These are phyloP conservation scores for Cynocephalus volans DNA, from an alignment of 2,113 vertebrate genomes.

Conservation along the genomic window DNA sequence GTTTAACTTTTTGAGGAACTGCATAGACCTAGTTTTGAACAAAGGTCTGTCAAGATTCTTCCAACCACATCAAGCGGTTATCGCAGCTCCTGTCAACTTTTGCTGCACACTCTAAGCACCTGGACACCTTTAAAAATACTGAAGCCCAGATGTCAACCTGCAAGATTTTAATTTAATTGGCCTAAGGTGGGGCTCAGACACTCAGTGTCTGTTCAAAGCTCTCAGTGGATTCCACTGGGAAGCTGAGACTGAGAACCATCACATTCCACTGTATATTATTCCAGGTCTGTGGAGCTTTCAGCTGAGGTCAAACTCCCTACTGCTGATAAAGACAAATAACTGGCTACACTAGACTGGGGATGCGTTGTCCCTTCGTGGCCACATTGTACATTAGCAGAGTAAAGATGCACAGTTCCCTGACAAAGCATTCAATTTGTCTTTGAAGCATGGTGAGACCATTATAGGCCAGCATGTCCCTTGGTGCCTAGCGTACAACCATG, in stretches of 20 bases:
- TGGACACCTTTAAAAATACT: conserved; percentile 8
- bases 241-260: background rate
- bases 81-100: background rate
- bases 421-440: background rate
- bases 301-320: background rate
- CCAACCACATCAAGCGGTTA: background rate
- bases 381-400: background rate
- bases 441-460: background rate
- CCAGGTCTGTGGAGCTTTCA: background rate
- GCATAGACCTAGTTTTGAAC: background rate
- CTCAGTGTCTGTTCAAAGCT: background rate
- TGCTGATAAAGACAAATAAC: background rate
- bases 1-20: conserved; percentile 2
- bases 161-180: conserved; percentile 28
- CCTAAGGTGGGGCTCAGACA: background rate
- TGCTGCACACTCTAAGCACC: background rate
- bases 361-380: background rate
- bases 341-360: background rate
- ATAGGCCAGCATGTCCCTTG: background rate
- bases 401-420: background rate
- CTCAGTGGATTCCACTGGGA: background rate
- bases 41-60: background rate
- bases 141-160: background rate
- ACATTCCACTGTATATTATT: background rate
- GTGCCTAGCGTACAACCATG: background rate